Evolutionary conservation across 64 coral and sea anemone species (phyloP).

Genomic region (Dendrophyllia cribrosa): DNA sequence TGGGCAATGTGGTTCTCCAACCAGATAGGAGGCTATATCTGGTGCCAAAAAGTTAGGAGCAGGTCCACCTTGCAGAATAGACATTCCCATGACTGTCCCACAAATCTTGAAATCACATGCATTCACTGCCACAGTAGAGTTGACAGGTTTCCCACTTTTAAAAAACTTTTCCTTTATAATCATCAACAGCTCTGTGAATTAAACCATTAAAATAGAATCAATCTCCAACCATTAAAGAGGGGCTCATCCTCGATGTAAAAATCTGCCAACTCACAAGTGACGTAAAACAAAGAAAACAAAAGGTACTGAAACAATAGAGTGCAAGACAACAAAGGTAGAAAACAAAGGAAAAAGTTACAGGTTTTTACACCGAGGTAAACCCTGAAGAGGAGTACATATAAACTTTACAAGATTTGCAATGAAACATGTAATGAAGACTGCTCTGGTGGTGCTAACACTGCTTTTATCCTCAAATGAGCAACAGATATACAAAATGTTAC

Average conservation of each 20-base stretch:
- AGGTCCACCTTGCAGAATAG: conserved; percentile 61
- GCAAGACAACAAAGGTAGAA: too few species aligned
- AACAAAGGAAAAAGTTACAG: too few species aligned
- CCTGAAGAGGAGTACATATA: too few species aligned
- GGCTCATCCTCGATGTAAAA: not conserved
- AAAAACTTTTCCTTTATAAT: conserved; percentile 43
- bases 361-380: too few species aligned
- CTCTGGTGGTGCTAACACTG: too few species aligned
- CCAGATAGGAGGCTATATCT: conserved; percentile 60
- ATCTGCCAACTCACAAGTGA: too few species aligned
- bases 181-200: conserved; percentile 51
- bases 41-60: conserved; percentile 68
- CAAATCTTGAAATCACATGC: conserved; percentile 54
- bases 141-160: conserved; percentile 54
- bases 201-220: conserved; percentile 1
- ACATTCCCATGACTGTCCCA: conserved; percentile 76
- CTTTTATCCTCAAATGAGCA: too few species aligned
- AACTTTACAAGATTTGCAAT: too few species aligned
- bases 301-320: too few species aligned
- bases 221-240: not conserved
- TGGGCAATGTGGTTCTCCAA: conserved; percentile 46
- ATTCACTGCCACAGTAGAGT: conserved; percentile 59
- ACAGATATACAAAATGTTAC: too few species aligned
- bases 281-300: too few species aligned
- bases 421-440: too few species aligned